A percentile compares a stretch with the other conserved stretches of the same genome.
phyloP scores from a whole-genome alignment of 1,140 invertebrate genomes.

The Leptonema lineaticorne region DNA sequence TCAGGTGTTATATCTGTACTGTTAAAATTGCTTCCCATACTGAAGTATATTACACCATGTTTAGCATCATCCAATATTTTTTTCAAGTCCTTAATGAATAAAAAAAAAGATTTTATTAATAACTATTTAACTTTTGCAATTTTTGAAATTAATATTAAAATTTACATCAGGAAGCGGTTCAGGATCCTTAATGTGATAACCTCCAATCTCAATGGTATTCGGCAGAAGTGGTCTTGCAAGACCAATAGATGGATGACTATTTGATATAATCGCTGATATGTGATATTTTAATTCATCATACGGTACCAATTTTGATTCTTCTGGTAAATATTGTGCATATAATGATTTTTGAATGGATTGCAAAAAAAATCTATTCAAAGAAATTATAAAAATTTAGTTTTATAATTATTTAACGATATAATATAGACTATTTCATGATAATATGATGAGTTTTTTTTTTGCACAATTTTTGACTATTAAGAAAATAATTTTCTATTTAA shows the following conservation, averaged over 20 bases:
- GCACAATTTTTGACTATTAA: neutral
- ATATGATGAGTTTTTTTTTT: conserved; percentile 21
- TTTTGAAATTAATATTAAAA: neutral
- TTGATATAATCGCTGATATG: conserved; percentile 23
- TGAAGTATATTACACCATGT: conserved; percentile 20
- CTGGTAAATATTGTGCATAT: conserved; percentile 31
- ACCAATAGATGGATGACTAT: conserved; percentile 35
- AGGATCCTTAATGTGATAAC: conserved; percentile 36
- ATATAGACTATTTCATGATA: too few species aligned
- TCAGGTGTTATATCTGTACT: neutral
- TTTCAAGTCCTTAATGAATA: conserved; percentile 27
- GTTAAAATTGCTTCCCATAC: conserved; percentile 23
- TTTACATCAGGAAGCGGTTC: conserved; percentile 34
- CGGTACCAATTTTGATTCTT: conserved; percentile 27
- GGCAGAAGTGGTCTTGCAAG: conserved; percentile 29
- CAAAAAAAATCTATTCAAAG: conserved; percentile 16
- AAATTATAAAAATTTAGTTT: too few species aligned
- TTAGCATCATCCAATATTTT: conserved; percentile 6
- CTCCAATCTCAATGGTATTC: conserved; percentile 36
- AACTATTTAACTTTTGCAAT: too few species aligned
- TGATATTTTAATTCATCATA: conserved; percentile 25
- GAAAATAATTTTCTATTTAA: neutral
- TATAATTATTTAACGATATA: too few species aligned
- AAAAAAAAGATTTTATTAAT: neutral
- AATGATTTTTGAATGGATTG: conserved; percentile 7